phyloP scores from a whole-genome alignment of 2,113 vertebrate species.

The Coptodon bakossiorum region DNA sequence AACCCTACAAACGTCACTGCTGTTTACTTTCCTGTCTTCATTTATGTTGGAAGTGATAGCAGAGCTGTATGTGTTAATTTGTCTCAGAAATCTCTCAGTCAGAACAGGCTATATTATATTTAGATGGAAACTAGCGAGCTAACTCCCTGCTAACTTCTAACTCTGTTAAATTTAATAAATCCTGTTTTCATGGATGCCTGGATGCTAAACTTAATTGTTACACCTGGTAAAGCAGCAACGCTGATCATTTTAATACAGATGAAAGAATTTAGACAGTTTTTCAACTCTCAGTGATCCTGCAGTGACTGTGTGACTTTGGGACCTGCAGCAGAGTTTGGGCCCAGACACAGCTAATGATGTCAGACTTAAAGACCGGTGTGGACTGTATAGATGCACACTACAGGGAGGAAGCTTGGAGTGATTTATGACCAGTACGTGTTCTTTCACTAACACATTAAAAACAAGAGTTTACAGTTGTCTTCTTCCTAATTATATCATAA shows the following conservation, averaged over 20 bases:
- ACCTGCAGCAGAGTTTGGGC: neutral
- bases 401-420: neutral
- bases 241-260: neutral
- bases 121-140: neutral
- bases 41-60: neutral
- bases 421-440: neutral
- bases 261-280: neutral
- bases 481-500: neutral
- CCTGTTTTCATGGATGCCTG: neutral
- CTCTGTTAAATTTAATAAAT: neutral
- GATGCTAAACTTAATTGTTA: neutral
- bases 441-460: neutral
- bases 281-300: rapidly evolving
- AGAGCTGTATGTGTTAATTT: neutral
- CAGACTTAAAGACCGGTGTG: neutral
- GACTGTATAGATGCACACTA: neutral
- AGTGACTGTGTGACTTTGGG: neutral
- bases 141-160: neutral
- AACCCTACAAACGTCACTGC: neutral
- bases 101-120: neutral
- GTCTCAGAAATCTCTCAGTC: neutral
- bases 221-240: neutral
- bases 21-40: neutral
- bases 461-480: neutral
- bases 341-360: neutral